phyloP scores from a whole-genome alignment of 2,888 invertebrate species.

The Patella caerulea region DNA sequence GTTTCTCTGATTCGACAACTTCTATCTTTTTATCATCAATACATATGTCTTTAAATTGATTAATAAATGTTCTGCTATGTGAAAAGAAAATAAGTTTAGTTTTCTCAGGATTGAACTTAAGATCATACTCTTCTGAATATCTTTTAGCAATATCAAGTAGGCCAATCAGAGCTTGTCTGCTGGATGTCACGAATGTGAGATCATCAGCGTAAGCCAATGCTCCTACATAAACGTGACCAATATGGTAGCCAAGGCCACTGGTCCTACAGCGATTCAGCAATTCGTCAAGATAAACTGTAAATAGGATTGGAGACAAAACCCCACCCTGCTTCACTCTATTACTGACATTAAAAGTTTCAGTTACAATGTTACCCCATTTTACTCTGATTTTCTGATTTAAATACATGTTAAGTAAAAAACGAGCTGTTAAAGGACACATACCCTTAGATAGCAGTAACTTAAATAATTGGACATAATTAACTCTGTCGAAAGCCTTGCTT shows the following conservation, averaged over 20 bases:
- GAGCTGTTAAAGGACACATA: not conserved
- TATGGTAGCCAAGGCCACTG: no score
- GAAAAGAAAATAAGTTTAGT: constrained; percentile 6
- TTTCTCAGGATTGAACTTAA: constrained; percentile 3
- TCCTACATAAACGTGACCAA: no score
- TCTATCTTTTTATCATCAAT: no score
- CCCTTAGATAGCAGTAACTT: no score
- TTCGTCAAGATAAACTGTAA: no score
- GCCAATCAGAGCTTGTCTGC: not conserved
- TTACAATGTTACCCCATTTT: constrained; percentile 3
- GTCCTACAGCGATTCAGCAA: no score
- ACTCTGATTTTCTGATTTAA: not conserved
- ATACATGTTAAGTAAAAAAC: not conserved
- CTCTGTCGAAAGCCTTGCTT: no score
- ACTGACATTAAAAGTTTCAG: constrained; percentile 17
- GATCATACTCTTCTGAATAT: constrained; percentile 3
- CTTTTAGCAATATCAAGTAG: not conserved
- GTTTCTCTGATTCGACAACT: no score
- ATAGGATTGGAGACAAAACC: no score
- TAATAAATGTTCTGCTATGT: not conserved
- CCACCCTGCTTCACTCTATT: constrained; percentile 1
- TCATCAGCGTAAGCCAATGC: no score
- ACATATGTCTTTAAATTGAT: no score
- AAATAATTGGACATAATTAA: no score
- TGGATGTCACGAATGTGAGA: constrained; percentile 4